phyloP scores from a whole-genome alignment of 2,888 invertebrate species.

The Colletes collaris region DNA sequence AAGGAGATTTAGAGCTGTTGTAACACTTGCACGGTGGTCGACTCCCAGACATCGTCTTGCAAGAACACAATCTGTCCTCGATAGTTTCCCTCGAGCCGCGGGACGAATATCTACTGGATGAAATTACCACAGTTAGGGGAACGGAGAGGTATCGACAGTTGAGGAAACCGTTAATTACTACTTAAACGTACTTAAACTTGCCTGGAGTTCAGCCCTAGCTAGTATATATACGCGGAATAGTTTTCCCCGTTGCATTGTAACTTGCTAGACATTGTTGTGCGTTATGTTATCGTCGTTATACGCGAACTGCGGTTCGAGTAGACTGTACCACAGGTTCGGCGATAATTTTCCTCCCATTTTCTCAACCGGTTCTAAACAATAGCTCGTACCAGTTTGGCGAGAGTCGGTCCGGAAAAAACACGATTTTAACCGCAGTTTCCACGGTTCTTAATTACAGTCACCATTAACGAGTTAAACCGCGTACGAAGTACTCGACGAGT shows the following conservation, averaged over 20 bases:
- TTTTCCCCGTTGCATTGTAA: constrained; percentile 15
- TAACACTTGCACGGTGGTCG: constrained; percentile 63
- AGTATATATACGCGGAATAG: constrained; percentile 13
- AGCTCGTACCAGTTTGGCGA: too few species aligned
- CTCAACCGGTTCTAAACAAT: too few species aligned
- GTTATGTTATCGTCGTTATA: background rate
- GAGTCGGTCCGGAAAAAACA: background rate
- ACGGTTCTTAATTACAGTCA: background rate
- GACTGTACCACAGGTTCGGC: background rate
- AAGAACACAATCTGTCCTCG: constrained; percentile 66
- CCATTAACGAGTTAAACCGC: background rate
- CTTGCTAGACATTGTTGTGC: constrained; percentile 4
- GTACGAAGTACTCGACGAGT: background rate
- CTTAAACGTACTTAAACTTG: constrained; percentile 58
- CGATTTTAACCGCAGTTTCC: background rate
- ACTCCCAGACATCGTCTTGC: constrained; percentile 60
- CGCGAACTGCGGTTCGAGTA: background rate
- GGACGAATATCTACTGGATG: constrained; percentile 33
- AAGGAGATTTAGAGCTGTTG: constrained; percentile 64
- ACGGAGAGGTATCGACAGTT: constrained; percentile 49
- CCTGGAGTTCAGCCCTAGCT: constrained; percentile 23
- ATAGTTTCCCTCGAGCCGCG: constrained; percentile 43
- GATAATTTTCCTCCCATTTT: background rate
- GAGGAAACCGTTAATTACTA: constrained; percentile 56
- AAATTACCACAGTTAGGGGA: constrained; percentile 41